Conservation (phyloP, 2,888 invertebrate genomes). For the Cantharis flavilabris region DNA sequence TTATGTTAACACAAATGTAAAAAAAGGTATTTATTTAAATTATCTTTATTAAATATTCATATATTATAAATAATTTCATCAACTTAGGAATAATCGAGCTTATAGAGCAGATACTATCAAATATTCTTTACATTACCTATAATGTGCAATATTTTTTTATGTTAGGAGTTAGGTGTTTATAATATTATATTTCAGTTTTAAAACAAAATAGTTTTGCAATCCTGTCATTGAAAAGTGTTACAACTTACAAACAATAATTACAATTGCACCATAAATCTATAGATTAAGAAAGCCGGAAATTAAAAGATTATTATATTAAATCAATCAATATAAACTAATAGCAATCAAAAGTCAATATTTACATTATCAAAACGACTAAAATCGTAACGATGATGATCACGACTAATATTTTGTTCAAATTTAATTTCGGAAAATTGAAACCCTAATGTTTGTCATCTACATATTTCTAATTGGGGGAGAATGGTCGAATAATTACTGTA, state of each 20-base stretch:
- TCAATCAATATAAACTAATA: neutral
- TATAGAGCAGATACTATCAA: too few species aligned
- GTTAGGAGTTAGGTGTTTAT: too few species aligned
- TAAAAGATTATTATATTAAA: neutral
- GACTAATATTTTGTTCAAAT: neutral
- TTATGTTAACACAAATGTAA: too few species aligned
- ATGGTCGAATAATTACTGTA: neutral
- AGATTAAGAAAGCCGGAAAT: neutral
- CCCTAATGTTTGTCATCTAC: neutral
- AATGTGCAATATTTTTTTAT: too few species aligned
- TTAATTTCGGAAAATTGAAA: neutral
- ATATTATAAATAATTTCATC: too few species aligned
- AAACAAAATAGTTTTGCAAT: neutral
- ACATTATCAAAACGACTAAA: neutral
- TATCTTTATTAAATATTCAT: too few species aligned
- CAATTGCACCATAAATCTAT: neutral
- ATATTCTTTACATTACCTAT: too few species aligned
- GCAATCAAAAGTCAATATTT: neutral
- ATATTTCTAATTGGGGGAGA: neutral
- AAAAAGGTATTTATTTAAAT: too few species aligned
- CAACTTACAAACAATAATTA: neutral
- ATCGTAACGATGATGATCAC: neutral
- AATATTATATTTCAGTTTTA: too few species aligned
- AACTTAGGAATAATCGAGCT: too few species aligned
- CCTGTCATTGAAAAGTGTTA: neutral